These are phyloP conservation scores for Drosophila meridiana DNA, from an alignment of 2,888 invertebrate genomes.

Conservation along the genomic window DNA sequence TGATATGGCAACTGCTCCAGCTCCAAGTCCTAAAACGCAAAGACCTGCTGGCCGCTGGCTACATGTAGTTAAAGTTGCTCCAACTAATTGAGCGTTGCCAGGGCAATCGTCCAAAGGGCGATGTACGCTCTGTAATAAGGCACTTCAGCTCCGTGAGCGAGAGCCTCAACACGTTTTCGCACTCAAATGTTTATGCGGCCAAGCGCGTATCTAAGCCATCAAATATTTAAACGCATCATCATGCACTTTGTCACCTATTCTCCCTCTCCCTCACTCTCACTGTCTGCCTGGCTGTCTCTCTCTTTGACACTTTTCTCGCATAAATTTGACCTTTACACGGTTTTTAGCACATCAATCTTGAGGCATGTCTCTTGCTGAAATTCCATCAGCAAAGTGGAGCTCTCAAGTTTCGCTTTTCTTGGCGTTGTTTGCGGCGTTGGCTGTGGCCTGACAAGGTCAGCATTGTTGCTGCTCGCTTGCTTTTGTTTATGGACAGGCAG, in stretches of 20 bases:
- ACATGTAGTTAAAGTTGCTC: slow-evolving; percentile 33
- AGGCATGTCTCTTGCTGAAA: slow-evolving; percentile 24
- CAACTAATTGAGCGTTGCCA: slow-evolving; percentile 54
- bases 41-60: neutral
- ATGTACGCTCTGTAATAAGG: slow-evolving; percentile 33
- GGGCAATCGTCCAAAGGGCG: slow-evolving; percentile 34
- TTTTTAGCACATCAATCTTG: slow-evolving; percentile 68
- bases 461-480: slow-evolving; percentile 14
- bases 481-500: slow-evolving; percentile 57
- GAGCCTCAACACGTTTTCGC: slow-evolving; percentile 70
- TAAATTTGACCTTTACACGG: slow-evolving; percentile 72
- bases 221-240: slow-evolving; percentile 76
- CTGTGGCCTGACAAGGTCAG: slow-evolving; percentile 54
- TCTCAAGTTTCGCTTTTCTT: slow-evolving; percentile 30
- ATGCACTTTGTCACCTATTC: slow-evolving; percentile 64
- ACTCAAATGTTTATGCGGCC: slow-evolving; percentile 71
- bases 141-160: slow-evolving; percentile 20
- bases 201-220: slow-evolving; percentile 54
- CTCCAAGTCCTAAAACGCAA: neutral
- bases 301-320: slow-evolving; percentile 54
- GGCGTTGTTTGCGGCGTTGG: slow-evolving; percentile 13
- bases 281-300: neutral
- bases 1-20: slow-evolving; percentile 47
- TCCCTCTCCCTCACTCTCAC: neutral
- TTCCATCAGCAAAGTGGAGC: slow-evolving; percentile 64